Percentiles rank a stretch among this genome's conserved stretches.
Evolutionary conservation across 2,888 invertebrate genomes (phyloP).

Genomic region (Hanleya hanleyi): DNA sequence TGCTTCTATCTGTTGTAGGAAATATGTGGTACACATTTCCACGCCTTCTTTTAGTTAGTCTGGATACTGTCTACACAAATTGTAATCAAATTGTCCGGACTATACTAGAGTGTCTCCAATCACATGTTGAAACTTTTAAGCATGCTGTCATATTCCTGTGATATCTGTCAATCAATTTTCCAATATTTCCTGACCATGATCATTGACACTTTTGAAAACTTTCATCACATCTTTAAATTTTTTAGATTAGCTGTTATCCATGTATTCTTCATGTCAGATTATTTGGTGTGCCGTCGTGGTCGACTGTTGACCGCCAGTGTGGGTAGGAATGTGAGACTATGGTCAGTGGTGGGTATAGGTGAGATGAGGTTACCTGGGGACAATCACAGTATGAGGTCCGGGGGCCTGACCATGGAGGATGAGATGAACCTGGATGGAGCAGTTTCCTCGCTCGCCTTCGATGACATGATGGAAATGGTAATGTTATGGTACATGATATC

Average conservation of each 20-base stretch:
- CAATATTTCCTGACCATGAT: too few relatives aligned
- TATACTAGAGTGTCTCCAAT: too few relatives aligned
- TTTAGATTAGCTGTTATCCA: background rate
- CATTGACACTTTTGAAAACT: background rate
- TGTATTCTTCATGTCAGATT: background rate
- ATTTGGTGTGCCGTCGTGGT: conserved; percentile 45
- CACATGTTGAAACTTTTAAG: too few relatives aligned
- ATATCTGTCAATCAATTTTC: too few relatives aligned
- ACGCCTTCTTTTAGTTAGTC: too few relatives aligned
- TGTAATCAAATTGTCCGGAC: too few relatives aligned
- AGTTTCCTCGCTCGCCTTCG: conserved; percentile 64
- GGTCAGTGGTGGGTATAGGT: conserved; percentile 64
- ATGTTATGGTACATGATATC: too few relatives aligned
- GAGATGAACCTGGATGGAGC: conserved; percentile 70
- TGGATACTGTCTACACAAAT: too few relatives aligned
- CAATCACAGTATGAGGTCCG: conserved; percentile 42
- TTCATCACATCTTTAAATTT: background rate
- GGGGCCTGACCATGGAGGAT: conserved; percentile 69
- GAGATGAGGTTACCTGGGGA: conserved; percentile 13
- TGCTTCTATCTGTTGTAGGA: too few relatives aligned
- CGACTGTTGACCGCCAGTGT: conserved; percentile 64
- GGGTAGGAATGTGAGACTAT: conserved; percentile 62
- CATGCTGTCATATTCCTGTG: too few relatives aligned
- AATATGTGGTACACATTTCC: too few relatives aligned
- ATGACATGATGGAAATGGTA: conserved; percentile 72